Conservation (phyloP, 2,888 invertebrate genomes). For the Buathra laborator region DNA sequence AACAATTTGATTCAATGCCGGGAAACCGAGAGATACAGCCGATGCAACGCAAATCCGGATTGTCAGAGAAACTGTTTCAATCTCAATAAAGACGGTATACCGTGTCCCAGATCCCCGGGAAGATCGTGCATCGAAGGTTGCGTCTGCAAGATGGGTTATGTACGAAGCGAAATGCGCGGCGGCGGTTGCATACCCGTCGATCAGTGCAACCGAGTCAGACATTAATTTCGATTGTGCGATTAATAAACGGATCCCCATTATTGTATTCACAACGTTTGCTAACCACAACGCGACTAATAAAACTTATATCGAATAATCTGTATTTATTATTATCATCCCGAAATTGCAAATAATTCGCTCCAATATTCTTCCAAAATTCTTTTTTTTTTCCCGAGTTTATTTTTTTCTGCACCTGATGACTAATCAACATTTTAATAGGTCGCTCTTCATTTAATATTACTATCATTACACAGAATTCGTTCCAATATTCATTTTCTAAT, state of each 20-base stretch:
- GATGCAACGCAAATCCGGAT: conserved; percentile 67
- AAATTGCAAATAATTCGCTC: no score
- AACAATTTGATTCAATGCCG: conserved; percentile 56
- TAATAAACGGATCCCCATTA: not conserved
- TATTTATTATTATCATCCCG: no score
- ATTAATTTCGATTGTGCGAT: conserved; percentile 62
- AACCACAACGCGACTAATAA: no score
- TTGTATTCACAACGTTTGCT: not conserved
- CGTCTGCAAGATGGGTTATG: conserved; percentile 71
- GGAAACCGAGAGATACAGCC: conserved; percentile 66
- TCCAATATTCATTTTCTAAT: no score
- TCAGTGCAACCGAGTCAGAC: conserved; percentile 65
- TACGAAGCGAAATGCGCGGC: conserved; percentile 65
- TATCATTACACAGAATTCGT: no score
- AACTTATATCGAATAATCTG: no score
- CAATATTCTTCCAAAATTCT: no score
- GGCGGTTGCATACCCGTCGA: conserved; percentile 64
- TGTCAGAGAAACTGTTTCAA: conserved; percentile 75
- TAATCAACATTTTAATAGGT: no score
- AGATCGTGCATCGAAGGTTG: conserved; percentile 73
- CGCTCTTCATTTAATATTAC: no score
- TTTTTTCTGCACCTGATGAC: no score
- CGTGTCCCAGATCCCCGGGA: conserved; percentile 60
- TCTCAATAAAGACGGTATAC: conserved; percentile 53
- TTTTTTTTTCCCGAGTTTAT: no score